These are phyloP conservation scores for Cnemophilus loriae DNA, from an alignment of 2,113 vertebrate species.

Conservation along the genomic window DNA sequence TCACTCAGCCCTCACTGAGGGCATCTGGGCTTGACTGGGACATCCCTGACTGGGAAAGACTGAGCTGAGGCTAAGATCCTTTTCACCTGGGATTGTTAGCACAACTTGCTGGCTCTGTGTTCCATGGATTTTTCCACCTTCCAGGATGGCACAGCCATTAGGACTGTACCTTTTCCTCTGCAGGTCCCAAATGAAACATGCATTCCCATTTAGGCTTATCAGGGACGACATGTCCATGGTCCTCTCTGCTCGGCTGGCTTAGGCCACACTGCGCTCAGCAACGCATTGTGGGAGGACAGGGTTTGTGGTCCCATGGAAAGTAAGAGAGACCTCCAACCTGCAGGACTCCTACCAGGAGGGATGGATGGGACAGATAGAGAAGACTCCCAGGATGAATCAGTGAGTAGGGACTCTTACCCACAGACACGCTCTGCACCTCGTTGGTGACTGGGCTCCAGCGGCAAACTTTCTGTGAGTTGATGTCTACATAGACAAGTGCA, in stretches of 20 bases:
- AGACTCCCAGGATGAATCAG: neutral
- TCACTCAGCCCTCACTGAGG: accelerated
- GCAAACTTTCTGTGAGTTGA: constrained; percentile 74
- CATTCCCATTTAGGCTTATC: neutral
- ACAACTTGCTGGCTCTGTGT: accelerated
- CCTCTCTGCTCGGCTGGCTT: neutral
- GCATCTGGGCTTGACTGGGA: neutral
- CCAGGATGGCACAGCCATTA: neutral
- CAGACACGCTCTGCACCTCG: constrained; percentile 68
- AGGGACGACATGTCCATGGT: accelerated
- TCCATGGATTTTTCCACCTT: neutral
- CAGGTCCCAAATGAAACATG: neutral
- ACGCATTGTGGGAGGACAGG: accelerated
- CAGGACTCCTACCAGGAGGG: neutral
- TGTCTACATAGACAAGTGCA: constrained; percentile 81
- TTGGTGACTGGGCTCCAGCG: constrained; percentile 77
- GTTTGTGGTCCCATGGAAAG: neutral
- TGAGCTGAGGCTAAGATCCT: neutral
- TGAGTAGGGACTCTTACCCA: constrained; percentile 57
- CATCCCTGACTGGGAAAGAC: accelerated
- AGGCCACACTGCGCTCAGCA: neutral
- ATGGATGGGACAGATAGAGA: neutral
- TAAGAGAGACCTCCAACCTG: neutral
- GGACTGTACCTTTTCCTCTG: neutral
- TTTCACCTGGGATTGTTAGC: neutral